Percentiles rank a stretch among this genome's conserved stretches.
Conservation (phyloP, 2,888 invertebrate genomes). For the Pogonocherus hispidulus region DNA sequence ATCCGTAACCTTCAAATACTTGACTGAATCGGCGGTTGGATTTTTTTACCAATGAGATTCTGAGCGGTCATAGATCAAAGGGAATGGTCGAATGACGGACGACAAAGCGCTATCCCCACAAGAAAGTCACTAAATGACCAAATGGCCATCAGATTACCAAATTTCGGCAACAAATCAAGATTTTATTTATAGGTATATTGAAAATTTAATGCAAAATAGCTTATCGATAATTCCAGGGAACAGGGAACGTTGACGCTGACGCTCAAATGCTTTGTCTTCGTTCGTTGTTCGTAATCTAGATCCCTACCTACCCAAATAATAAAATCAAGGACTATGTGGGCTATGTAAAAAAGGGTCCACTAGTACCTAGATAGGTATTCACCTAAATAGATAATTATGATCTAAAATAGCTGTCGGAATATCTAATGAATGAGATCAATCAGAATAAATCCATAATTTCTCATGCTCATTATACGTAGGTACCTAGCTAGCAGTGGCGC, state of each 20-base stretch:
- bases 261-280: not conserved
- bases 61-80: constrained; percentile 38
- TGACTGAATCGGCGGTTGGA: constrained; percentile 37
- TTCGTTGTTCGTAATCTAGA: not conserved
- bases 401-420: too few relatives aligned
- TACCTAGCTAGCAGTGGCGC: not conserved
- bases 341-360: too few relatives aligned
- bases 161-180: too few relatives aligned
- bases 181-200: not conserved
- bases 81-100: constrained; percentile 27
- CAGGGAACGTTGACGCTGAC: not conserved
- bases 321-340: too few relatives aligned
- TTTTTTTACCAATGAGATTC: constrained; percentile 40
- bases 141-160: not conserved
- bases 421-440: too few relatives aligned
- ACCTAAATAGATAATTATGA: too few relatives aligned
- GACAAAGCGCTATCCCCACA: constrained; percentile 13
- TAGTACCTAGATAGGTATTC: too few relatives aligned
- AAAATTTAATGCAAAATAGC: constrained; percentile 4
- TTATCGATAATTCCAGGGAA: constrained; percentile 4
- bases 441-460: not conserved
- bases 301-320: too few relatives aligned
- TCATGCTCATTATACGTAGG: too few relatives aligned
- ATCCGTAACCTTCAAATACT: constrained; percentile 37
- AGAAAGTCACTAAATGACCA: constrained; percentile 5